Base-by-base conservation (phyloP, 2,888 invertebrate genomes). In the Hypselothyrea guttata region DNA sequence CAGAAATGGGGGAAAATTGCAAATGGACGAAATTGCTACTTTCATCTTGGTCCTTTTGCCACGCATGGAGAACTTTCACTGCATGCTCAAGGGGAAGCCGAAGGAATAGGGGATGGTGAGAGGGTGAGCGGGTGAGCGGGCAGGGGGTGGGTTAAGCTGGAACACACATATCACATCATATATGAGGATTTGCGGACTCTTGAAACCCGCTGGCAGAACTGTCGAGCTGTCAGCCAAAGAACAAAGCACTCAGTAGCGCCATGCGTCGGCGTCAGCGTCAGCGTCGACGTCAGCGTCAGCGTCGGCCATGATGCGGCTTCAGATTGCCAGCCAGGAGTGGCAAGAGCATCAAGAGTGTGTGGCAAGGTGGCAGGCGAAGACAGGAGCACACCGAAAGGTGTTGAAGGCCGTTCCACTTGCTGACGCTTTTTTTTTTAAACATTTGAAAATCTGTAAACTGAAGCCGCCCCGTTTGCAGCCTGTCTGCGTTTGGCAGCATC, bases 21-120 rank as follows among this genome's bases (percentile, higher is more conserved):
- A 82, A 82, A 82, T 82, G 82, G 82, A 66, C 67, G 86, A 70
- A 79, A 76, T 60, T 75, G 82, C 85, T 81, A 74, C 81, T 82
- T 86, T 81, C 86, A 79, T 78, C 68, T 79, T 71, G 84, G 82
- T 61, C 68, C 83, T 57, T 63, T 64, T 28, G n/a, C 59, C 62
- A 75, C 71, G 79, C 79, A 71, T 75, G 78, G 65, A 53, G 64
- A 76, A 79, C 86, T 81, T 86, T 86, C 82, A 77, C 84, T 84
- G 54, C 38, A 72, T 41, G 48, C 45, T 53, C 34, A 7, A 27
- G 27, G 34, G 33, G 54, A 49, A 37, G 38, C 18, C 27, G 47
- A 33, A 35, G 40, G 13, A 31, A 30, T 28, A 27, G 16, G 8
- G 12, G 12, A 7, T 27, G 18, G 40, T 8, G 27, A 15, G 31